phyloP scores from a whole-genome alignment of 2,888 invertebrate genomes.

The Drosophila yooni region DNA sequence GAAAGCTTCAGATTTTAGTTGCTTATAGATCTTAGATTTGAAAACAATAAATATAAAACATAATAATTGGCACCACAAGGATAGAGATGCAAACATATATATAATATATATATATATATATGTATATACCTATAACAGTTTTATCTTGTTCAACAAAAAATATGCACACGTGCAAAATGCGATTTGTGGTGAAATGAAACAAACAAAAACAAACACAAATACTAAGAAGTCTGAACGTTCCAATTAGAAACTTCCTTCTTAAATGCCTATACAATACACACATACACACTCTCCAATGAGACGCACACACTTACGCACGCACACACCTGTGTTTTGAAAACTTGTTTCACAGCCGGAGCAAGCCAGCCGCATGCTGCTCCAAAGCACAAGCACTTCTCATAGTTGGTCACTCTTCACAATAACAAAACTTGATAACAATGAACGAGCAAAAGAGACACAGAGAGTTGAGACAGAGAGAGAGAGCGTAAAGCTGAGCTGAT shows the following conservation, averaged over 20 bases:
- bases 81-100: background rate
- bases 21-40: background rate
- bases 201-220: slow-evolving; percentile 13
- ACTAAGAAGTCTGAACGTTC: background rate
- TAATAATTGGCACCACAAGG: background rate
- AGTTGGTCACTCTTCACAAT: slow-evolving; percentile 67
- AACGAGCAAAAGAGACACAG: slow-evolving; percentile 33
- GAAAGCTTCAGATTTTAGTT: background rate
- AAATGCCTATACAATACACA: slow-evolving; percentile 5
- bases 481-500: slow-evolving; percentile 64
- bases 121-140: background rate
- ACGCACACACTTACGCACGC: background rate
- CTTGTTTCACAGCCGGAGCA: slow-evolving; percentile 62
- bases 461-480: slow-evolving; percentile 12
- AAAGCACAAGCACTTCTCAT: slow-evolving; percentile 46
- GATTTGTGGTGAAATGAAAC: slow-evolving; percentile 59
- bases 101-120: background rate
- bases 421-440: slow-evolving; percentile 67
- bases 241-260: slow-evolving; percentile 61
- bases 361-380: slow-evolving; percentile 41
- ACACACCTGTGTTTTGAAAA: slow-evolving; percentile 58
- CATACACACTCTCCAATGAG: slow-evolving; percentile 4
- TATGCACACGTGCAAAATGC: slow-evolving; percentile 58
- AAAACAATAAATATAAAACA: background rate
- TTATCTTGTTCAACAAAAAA: slow-evolving; percentile 10